Base-by-base conservation (phyloP, 2,888 invertebrate species). In the Rugalucina vietnamica region DNA sequence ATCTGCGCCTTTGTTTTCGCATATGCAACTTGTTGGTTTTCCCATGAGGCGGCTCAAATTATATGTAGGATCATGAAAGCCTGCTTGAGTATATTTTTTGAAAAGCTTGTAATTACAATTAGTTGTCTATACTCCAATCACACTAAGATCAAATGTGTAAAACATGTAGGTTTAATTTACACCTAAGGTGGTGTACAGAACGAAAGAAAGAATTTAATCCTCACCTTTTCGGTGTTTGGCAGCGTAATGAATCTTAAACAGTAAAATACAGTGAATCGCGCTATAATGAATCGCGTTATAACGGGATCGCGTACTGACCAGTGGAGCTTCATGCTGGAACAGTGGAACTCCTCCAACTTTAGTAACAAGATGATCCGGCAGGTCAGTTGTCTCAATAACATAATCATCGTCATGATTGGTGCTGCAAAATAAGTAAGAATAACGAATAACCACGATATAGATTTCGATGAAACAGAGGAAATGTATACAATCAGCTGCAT, bases 341-440 rank as follows among this genome's bases (percentile, higher is more conserved):
- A 94, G 87, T 0, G 86, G 69, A 60, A 88, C 90, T 8, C 94
- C 93, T 14, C 85, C 79, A 5, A 91, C 93, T 12, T 82, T 80
- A 54, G 90, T 87, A 2, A 93, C 89, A 27, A 93, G 89, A n/a
- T 93, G 88, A 60, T 93, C 93, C 4, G 93, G 93, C 78, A 94
- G 85, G 77, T 93, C 93, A 1, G 93, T 91, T 49, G 91, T 89
- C 85, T 94, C 93, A 32, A 92, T 79, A 12, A 93, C 90, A 72
- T 92, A 91, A 24, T 94, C 93, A 60, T 85, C 90, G 3, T 90
- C 83, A 74, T 92, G 89, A 73, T 90, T 92, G 10, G 77, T 79
- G 81, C 92, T 92, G 84, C 4, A 84, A 84, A 27, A 37, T 24
- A 65, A 54, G n/a, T n/a, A n/a, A n/a, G n/a, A 72, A 12, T 21